A percentile compares a stretch with the other conserved stretches of the same genome.
Evolutionary conservation across 2,888 invertebrate genomes (phyloP).

Genomic region (Tipula helvola): DNA sequence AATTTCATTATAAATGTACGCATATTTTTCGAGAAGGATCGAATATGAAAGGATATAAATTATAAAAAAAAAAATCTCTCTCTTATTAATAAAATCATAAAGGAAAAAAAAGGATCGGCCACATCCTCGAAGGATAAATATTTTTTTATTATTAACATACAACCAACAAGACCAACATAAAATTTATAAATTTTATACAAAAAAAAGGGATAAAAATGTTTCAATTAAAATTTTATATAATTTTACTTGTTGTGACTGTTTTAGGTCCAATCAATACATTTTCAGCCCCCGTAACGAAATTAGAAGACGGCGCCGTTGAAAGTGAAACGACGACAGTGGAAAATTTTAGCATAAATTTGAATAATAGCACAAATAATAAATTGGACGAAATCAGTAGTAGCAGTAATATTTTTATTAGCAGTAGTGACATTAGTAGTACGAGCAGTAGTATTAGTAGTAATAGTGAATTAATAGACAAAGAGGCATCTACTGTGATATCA

Average conservation of each 20-base stretch:
- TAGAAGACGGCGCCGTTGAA: neutral
- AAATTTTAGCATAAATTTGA: neutral
- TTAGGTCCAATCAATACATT: neutral
- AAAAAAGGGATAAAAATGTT: neutral
- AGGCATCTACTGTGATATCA: neutral
- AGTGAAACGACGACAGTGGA: neutral
- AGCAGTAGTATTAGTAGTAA: neutral
- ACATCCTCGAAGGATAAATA: neutral
- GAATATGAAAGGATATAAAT: slow-evolving; percentile 4
- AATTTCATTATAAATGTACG: neutral
- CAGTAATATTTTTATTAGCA: neutral
- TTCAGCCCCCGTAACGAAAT: neutral
- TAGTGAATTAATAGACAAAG: neutral
- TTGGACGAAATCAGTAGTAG: neutral
- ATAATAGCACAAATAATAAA: neutral
- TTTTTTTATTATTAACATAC: neutral
- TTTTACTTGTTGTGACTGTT: neutral
- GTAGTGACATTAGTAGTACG: neutral
- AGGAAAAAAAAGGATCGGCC: neutral
- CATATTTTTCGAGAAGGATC: neutral
- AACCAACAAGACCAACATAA: neutral
- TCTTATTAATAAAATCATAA: neutral
- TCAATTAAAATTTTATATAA: neutral
- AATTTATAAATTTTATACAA: neutral
- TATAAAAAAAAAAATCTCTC: neutral